A percentile compares a stretch with the other conserved stretches of the same genome.
phyloP scores from a whole-genome alignment of 2,888 invertebrate genomes.

The Xestoiulus laeticollis region DNA sequence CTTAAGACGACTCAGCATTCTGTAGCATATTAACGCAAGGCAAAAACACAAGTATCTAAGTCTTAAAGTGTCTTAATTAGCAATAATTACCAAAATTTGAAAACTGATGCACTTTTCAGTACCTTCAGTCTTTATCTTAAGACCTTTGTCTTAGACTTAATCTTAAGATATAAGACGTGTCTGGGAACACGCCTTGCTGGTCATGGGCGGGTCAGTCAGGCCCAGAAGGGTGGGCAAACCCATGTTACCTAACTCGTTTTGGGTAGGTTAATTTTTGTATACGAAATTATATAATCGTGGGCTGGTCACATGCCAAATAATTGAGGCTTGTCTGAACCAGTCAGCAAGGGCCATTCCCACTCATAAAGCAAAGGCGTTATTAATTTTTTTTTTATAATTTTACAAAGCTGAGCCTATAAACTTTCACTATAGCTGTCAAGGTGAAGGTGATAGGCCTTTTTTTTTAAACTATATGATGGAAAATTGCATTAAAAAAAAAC shows the following conservation, averaged over 20 bases:
- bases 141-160: too few species aligned
- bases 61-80: too few species aligned
- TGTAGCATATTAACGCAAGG: too few species aligned
- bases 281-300: conserved; percentile 37
- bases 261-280: neutral
- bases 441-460: neutral
- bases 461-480: neutral
- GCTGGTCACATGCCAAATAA: conserved; percentile 40
- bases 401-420: neutral
- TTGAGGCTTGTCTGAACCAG: conserved; percentile 25
- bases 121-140: too few species aligned
- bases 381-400: neutral
- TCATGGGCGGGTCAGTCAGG: conserved; percentile 49
- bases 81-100: too few species aligned
- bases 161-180: too few species aligned
- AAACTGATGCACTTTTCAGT: too few species aligned
- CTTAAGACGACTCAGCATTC: too few species aligned
- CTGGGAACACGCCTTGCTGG: conserved; percentile 49
- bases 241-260: neutral
- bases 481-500: neutral
- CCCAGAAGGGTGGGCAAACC: conserved; percentile 31
- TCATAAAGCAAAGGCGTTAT: conserved; percentile 39
- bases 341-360: conserved; percentile 35
- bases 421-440: conserved; percentile 11
- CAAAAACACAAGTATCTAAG: too few species aligned